phyloP scores from a whole-genome alignment of 1,140 invertebrate genomes.

The Stegodyphus mimosarum region DNA sequence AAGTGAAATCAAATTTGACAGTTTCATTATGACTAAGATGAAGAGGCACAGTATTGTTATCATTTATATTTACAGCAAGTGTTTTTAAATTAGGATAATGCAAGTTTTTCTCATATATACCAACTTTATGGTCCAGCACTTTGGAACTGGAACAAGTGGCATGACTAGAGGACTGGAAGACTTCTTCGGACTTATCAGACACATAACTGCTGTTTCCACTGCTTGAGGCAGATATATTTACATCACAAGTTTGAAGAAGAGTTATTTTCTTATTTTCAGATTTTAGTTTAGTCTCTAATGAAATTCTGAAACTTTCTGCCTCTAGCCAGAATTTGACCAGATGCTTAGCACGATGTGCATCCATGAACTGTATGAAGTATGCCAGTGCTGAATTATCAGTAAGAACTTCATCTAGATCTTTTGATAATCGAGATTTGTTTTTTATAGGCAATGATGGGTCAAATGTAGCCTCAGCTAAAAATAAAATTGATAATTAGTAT shows the following conservation, averaged over 20 bases:
- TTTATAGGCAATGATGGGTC: conserved; percentile 47
- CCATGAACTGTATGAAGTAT: conserved; percentile 81
- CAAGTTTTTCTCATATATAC: background rate
- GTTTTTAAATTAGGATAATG: background rate
- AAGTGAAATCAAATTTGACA: background rate
- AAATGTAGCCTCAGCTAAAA: conserved; percentile 63
- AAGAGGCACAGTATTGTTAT: background rate
- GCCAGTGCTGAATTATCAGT: conserved; percentile 77
- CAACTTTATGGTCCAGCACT: background rate
- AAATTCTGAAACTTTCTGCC: conserved; percentile 75
- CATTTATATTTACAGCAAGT: conserved; percentile 16
- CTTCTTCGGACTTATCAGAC: conserved; percentile 32
- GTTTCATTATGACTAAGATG: background rate
- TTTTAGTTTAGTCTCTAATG: conserved; percentile 63
- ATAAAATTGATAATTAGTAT: background rate
- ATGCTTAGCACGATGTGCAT: conserved; percentile 71
- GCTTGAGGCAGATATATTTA: background rate
- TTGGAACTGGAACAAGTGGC: background rate
- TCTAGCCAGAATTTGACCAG: conserved; percentile 80
- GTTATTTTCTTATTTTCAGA: background rate
- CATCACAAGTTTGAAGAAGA: background rate
- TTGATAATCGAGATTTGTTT: conserved; percentile 69
- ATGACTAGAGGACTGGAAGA: conserved; percentile 22
- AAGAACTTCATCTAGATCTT: conserved; percentile 76
- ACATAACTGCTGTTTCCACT: conserved; percentile 4